These are phyloP conservation scores for Octodon degus DNA, from an alignment of 2,113 vertebrate genomes.

Conservation along the genomic window DNA sequence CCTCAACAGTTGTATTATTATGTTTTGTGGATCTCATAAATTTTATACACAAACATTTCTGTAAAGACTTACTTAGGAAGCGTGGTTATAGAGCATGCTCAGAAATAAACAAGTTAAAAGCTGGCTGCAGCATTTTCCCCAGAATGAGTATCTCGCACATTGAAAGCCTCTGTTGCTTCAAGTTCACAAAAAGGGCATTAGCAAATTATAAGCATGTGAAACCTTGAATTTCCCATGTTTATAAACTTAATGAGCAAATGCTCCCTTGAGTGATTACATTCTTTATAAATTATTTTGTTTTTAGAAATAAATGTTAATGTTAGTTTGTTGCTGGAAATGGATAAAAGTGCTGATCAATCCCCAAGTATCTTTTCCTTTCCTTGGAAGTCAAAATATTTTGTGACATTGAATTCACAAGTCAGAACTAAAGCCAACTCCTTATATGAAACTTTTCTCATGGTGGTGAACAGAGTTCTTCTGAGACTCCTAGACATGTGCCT, in stretches of 20 bases:
- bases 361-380: background rate
- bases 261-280: conserved; percentile 47
- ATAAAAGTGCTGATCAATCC: conserved; percentile 31
- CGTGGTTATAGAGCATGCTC: background rate
- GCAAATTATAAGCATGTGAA: conserved; percentile 51
- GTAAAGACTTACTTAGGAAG: background rate
- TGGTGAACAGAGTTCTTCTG: background rate
- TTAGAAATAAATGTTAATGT: conserved; percentile 68
- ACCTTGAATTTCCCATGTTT: conserved; percentile 62
- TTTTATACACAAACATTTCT: background rate
- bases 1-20: background rate
- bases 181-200: conserved; percentile 67
- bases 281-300: conserved; percentile 75
- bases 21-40: background rate
- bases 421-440: conserved; percentile 5
- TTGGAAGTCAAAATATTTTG: conserved; percentile 28
- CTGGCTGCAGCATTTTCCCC: background rate
- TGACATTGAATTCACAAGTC: conserved; percentile 33
- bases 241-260: conserved; percentile 52
- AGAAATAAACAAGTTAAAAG: conserved; percentile 31
- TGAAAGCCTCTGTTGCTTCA: background rate
- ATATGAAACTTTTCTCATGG: background rate
- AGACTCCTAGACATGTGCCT: background rate
- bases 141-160: background rate
- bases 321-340: conserved; percentile 56